These are phyloP conservation scores for Odontomyia ornata DNA, from an alignment of 2,888 invertebrate genomes.

Conservation along the genomic window DNA sequence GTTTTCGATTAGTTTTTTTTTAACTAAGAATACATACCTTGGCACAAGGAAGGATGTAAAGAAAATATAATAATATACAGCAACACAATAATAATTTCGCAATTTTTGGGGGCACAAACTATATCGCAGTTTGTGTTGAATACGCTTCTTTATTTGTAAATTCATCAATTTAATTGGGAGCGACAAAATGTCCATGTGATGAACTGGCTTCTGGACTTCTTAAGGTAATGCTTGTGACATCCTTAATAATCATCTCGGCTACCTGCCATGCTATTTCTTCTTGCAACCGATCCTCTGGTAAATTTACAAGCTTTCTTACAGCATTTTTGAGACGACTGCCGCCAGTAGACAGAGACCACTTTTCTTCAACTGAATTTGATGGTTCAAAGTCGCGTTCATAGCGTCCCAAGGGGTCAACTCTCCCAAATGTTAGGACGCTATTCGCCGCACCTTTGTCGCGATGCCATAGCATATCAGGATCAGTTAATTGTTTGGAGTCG, in stretches of 20 bases:
- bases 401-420: slow-evolving; percentile 87
- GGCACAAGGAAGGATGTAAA: no score
- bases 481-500: slow-evolving; percentile 81
- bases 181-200: no score
- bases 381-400: slow-evolving; percentile 92
- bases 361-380: slow-evolving; percentile 69
- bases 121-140: no score
- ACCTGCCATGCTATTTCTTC: slow-evolving; percentile 98
- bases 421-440: slow-evolving; percentile 81
- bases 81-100: no score
- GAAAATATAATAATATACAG: no score
- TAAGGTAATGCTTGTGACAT: slow-evolving; percentile 89
- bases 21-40: no score
- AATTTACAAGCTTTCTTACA: slow-evolving; percentile 81
- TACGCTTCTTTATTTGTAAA: no score
- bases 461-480: slow-evolving; percentile 90
- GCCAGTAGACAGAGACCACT: slow-evolving; percentile 58
- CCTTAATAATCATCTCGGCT: slow-evolving; percentile 96
- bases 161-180: no score
- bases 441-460: slow-evolving; percentile 68
- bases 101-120: no score
- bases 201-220: no score
- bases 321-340: slow-evolving; percentile 67
- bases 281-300: slow-evolving; percentile 86
- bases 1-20: no score